Evolutionary conservation across 2,888 invertebrate genomes (phyloP).

Genomic region (Diabrotica balteata): DNA sequence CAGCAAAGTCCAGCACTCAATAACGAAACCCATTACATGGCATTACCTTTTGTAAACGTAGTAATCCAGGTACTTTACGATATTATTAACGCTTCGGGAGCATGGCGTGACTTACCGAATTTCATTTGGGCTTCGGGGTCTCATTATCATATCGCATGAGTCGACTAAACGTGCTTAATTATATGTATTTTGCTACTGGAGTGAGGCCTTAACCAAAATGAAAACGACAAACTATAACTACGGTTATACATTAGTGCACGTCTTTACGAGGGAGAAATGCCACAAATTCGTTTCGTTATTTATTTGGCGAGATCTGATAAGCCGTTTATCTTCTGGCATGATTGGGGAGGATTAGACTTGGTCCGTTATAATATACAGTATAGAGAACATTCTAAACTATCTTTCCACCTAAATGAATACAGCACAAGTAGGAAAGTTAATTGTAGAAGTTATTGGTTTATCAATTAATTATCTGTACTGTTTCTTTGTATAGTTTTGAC

Average conservation of each 20-base stretch:
- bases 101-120: conserved; percentile 57
- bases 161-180: conserved; percentile 53
- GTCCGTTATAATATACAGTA: no score
- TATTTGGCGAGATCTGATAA: no score
- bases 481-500: no score
- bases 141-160: conserved; percentile 57
- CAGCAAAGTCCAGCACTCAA: conserved; percentile 51
- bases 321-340: no score
- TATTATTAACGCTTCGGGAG: conserved; percentile 55
- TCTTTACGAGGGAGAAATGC: conserved; percentile 17
- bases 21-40: conserved; percentile 55
- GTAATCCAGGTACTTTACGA: conserved; percentile 58
- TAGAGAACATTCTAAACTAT: no score
- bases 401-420: no score
- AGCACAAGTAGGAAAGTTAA: no score
- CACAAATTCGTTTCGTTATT: conserved; percentile 4
- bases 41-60: conserved; percentile 56
- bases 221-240: conserved; percentile 35
- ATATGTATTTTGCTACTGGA: conserved; percentile 37
- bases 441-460: no score
- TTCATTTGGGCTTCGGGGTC: conserved; percentile 51
- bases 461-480: no score
- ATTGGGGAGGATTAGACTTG: no score
- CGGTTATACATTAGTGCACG: conserved; percentile 25
- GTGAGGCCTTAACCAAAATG: conserved; percentile 32